These are phyloP conservation scores for Hydrozoanthus gracilis DNA, from an alignment of 92 coral and sea anemone species.

Conservation along the genomic window DNA sequence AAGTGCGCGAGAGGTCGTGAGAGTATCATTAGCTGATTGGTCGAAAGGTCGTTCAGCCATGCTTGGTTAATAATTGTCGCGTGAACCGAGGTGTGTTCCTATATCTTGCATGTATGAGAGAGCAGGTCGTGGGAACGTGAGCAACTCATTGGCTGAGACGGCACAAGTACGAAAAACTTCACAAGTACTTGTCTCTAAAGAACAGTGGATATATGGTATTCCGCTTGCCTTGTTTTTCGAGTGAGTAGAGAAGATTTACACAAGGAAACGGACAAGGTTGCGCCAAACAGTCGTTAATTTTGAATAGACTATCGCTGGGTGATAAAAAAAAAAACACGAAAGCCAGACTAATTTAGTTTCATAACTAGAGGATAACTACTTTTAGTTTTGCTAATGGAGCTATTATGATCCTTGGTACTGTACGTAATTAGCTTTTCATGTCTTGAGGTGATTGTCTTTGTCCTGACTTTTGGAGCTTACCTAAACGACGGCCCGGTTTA, in stretches of 20 bases:
- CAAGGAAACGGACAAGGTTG: background rate
- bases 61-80: constrained; percentile 68
- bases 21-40: constrained; percentile 57
- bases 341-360: background rate
- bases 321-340: background rate
- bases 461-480: no score
- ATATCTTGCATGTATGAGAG: constrained; percentile 22
- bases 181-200: background rate
- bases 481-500: no score
- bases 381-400: background rate
- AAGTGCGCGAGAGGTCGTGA: constrained; percentile 61
- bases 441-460: no score
- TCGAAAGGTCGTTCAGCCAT: constrained; percentile 38
- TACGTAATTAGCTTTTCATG: background rate
- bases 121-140: constrained; percentile 81
- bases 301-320: background rate
- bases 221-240: background rate
- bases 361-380: background rate
- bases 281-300: background rate
- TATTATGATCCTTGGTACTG: background rate
- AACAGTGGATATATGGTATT: background rate
- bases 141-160: constrained; percentile 54
- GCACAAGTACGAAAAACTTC: background rate
- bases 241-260: background rate
- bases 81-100: constrained; percentile 42